Conservation (phyloP, 2,888 invertebrate species). For the Magallana nippona region DNA sequence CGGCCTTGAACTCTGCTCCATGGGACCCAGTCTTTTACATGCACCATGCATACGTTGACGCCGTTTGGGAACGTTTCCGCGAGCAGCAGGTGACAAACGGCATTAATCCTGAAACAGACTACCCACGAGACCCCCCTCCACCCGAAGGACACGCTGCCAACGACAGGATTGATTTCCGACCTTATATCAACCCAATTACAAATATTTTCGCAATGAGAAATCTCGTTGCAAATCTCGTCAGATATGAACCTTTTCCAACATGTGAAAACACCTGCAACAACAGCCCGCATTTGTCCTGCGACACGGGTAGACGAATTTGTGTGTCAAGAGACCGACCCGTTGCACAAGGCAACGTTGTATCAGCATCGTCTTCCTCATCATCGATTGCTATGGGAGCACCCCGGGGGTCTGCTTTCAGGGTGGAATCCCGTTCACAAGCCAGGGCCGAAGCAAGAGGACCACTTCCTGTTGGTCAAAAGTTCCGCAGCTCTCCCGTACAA, state of each 20-base stretch:
- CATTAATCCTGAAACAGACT: constrained; percentile 58
- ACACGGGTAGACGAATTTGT: constrained; percentile 31
- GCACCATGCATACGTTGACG: constrained; percentile 71
- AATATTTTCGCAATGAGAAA: constrained; percentile 54
- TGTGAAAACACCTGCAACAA: constrained; percentile 53
- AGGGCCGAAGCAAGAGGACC: constrained; percentile 37
- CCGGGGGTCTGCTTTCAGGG: too few relatives aligned
- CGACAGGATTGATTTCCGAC: constrained; percentile 46
- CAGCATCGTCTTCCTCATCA: not conserved
- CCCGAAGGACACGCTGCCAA: constrained; percentile 35
- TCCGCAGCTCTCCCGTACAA: constrained; percentile 36
- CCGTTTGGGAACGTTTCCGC: constrained; percentile 68
- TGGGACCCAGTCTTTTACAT: constrained; percentile 71
- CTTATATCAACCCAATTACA: constrained; percentile 50
- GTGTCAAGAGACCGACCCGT: not conserved
- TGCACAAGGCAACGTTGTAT: not conserved
- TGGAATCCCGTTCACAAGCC: constrained; percentile 16
- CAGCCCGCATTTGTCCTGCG: constrained; percentile 55
- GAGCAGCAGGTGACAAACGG: constrained; percentile 53
- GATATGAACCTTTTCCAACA: constrained; percentile 56
- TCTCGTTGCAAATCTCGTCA: constrained; percentile 45
- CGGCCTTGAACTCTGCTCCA: constrained; percentile 64
- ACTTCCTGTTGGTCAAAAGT: constrained; percentile 38
- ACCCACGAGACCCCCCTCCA: constrained; percentile 47
- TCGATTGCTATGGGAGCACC: too few relatives aligned